Percentiles rank a stretch among this genome's conserved stretches.
Conservation (phyloP, 2,113 vertebrate genomes). For the Hylia prasina region DNA sequence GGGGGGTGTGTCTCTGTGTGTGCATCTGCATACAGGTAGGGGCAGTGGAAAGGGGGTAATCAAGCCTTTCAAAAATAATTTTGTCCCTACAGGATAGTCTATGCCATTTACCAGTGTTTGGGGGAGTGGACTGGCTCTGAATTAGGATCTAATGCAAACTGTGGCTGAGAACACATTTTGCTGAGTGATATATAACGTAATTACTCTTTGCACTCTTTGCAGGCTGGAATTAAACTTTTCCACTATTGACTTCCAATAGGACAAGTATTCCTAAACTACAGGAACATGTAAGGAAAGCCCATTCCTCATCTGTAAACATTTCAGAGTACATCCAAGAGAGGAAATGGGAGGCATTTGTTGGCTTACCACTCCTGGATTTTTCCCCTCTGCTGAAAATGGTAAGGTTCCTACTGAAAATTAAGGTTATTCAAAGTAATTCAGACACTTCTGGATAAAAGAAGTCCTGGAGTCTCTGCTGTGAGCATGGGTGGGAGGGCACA, state of each 20-base stretch:
- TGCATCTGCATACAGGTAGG: rapidly evolving
- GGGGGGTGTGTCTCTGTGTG: rapidly evolving
- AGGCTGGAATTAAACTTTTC: neutral
- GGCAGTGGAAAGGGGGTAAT: neutral
- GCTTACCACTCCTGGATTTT: neutral
- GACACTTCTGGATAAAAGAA: neutral
- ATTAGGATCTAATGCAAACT: neutral
- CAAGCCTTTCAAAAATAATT: neutral
- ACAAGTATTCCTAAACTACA: neutral
- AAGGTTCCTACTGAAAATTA: neutral
- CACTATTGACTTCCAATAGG: neutral
- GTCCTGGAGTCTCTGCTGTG: neutral
- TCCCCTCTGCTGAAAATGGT: neutral
- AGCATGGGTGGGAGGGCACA: rapidly evolving
- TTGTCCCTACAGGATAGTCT: neutral
- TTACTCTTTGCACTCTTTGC: neutral
- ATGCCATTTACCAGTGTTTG: neutral
- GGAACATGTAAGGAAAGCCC: neutral
- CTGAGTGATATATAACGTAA: neutral
- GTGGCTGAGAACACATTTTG: neutral
- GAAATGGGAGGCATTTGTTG: neutral
- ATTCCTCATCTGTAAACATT: neutral
- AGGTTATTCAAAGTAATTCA: neutral
- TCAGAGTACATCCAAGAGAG: neutral
- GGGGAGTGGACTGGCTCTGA: neutral